Evolutionary conservation across 1,140 invertebrate genomes (phyloP), one percentile per base, ranked within the genome.

Genomic region (Penaeus chinensis): DNA sequence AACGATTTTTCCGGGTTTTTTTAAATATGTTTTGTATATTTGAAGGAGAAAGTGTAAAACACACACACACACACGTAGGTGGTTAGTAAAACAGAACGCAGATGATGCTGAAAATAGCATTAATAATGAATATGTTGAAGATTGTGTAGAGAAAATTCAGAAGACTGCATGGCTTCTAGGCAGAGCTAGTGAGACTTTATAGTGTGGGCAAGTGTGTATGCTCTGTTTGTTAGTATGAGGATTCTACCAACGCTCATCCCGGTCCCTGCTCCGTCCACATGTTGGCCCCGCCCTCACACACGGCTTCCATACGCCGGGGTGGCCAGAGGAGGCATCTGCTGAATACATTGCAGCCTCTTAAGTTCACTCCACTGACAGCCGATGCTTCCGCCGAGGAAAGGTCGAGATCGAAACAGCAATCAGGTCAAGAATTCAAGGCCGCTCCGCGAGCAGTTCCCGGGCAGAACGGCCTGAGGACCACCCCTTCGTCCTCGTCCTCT

Each of bases 261-360:
- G 54, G 54, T 61, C 24, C 79, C 22, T 22, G 16, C 5, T 32
- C 62, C 84, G 66, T 42, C 84, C 84, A 79, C 62, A 85, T 85
- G 84, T 85, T 85, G 84, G 84, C 71, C 20, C 20, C 84, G 61
- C 32, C 74, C 84, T 42, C 37, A 27, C 76, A 85, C 7, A 85
- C 84, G 27, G 84, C 84, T 77, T 85, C 84, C 84, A 85, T 85
- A 37, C 84, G 84, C 54, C 84, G 84, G 66, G 84, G 84, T 18
- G 77, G 84, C 54, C 76, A 42, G 62, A 85, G 77, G 84, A 85
- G 84, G 71, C 84, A 85, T 63, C 84, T 85, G 62, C 20, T 85
- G 84, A 78, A 37, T 13, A 24, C 84, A 7, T 63, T 85, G 24
- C 74, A 63, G 37, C 84, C 84, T 63, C 77, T 85, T 7, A 74